Conservation (phyloP, 2,113 vertebrate species). For the Camelus bactrianus region DNA sequence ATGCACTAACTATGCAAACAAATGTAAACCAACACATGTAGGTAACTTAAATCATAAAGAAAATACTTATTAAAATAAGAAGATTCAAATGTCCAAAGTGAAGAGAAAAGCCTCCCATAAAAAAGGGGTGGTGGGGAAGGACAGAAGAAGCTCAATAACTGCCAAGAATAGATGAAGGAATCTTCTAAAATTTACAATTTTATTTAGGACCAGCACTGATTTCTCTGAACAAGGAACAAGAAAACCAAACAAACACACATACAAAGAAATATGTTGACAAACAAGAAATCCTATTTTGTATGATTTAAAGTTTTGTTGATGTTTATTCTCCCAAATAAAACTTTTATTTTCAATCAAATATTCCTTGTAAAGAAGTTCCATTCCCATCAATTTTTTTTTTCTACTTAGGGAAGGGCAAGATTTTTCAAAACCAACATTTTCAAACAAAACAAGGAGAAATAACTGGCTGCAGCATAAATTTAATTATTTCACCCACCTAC, state of each 20-base stretch:
- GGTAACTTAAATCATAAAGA: conserved; percentile 30
- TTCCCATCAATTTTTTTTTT: not conserved
- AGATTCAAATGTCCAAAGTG: conserved; percentile 3
- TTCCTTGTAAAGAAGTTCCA: conserved; percentile 21
- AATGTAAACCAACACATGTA: conserved; percentile 29
- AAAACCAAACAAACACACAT: not conserved
- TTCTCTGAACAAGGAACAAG: conserved; percentile 28
- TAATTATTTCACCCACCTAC: not conserved
- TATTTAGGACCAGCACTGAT: not conserved
- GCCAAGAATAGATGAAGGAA: not conserved
- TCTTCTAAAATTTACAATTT: not conserved
- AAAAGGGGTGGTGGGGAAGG: not conserved
- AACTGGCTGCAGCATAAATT: not conserved
- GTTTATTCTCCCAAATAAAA: not conserved
- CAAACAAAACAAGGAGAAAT: not conserved
- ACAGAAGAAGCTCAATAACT: not conserved
- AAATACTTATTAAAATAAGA: conserved; percentile 35
- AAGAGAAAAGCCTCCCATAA: conserved; percentile 25
- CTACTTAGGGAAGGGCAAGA: not conserved
- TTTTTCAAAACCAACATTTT: conserved; percentile 48
- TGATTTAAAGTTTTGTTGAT: not conserved
- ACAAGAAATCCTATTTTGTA: not conserved
- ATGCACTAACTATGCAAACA: conserved; percentile 15
- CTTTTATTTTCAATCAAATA: not conserved
- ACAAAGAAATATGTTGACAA: not conserved